A percentile compares a stretch with the other conserved stretches of the same genome.
Evolutionary conservation across 2,888 invertebrate species (phyloP).

Genomic region (Mycalesis mineus): DNA sequence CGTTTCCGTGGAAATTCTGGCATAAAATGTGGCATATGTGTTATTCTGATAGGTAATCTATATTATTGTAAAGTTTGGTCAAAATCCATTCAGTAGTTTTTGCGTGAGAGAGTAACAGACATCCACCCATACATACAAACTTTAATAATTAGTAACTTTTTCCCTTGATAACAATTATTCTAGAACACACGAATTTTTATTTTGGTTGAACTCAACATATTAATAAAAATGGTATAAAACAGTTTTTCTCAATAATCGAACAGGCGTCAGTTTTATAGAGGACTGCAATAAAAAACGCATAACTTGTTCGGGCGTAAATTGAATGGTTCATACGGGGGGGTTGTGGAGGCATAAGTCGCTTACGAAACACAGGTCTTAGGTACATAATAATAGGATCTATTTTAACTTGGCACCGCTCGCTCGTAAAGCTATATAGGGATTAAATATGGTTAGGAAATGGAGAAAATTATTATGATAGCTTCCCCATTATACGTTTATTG

Average conservation of each 20-base stretch:
- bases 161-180: background rate
- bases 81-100: no score
- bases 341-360: conserved; percentile 33
- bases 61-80: no score
- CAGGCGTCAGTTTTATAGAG: conserved; percentile 61
- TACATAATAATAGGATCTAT: conserved; percentile 30
- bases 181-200: background rate
- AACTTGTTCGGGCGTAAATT: conserved; percentile 66
- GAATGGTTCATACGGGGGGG: conserved; percentile 51
- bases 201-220: conserved; percentile 2
- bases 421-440: conserved; percentile 57
- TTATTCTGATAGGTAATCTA: no score
- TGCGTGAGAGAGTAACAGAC: no score
- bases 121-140: no score
- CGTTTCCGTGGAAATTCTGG: no score
- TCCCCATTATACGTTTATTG: conserved; percentile 23
- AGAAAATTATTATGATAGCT: conserved; percentile 34
- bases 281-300: conserved; percentile 70
- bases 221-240: conserved; percentile 20
- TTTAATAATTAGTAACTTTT: no score
- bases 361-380: conserved; percentile 35
- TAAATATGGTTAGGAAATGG: conserved; percentile 35
- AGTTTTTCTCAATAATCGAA: conserved; percentile 46
- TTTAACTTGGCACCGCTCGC: conserved; percentile 34
- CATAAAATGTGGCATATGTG: no score